phyloP scores from a whole-genome alignment of 2,113 vertebrate genomes.

The Donacobius atricapilla region DNA sequence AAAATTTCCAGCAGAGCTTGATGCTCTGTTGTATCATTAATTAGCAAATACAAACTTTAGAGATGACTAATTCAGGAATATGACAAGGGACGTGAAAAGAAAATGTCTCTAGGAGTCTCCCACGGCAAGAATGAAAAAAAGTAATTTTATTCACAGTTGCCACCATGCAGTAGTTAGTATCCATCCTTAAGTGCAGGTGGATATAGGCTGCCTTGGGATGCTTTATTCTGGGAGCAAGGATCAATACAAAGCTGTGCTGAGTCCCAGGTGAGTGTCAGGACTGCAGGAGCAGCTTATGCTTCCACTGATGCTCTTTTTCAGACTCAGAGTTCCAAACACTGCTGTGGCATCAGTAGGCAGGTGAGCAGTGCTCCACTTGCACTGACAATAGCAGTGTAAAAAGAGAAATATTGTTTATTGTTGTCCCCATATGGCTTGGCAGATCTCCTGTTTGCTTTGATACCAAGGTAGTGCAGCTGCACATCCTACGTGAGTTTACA shows the following conservation, averaged over 20 bases:
- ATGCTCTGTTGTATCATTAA: neutral
- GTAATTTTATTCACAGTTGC: neutral
- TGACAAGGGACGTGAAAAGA: neutral
- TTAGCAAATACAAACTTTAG: neutral
- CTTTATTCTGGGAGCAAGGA: neutral
- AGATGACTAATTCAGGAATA: neutral
- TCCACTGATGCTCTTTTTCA: neutral
- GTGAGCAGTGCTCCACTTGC: neutral
- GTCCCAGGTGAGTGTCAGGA: neutral
- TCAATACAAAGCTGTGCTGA: neutral
- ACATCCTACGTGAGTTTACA: neutral
- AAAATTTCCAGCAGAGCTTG: neutral
- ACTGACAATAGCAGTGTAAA: neutral
- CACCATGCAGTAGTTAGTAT: neutral
- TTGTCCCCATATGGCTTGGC: neutral
- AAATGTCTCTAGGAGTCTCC: neutral
- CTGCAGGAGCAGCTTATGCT: neutral
- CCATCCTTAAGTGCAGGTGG: neutral
- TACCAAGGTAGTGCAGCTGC: neutral
- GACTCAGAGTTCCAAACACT: neutral
- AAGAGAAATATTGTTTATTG: neutral
- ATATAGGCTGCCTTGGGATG: neutral
- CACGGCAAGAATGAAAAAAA: neutral
- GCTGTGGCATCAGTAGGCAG: rapidly evolving
- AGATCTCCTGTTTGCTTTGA: neutral